These are phyloP conservation scores for Euphydryas editha DNA, from an alignment of 2,888 invertebrate species.

Conservation along the genomic window DNA sequence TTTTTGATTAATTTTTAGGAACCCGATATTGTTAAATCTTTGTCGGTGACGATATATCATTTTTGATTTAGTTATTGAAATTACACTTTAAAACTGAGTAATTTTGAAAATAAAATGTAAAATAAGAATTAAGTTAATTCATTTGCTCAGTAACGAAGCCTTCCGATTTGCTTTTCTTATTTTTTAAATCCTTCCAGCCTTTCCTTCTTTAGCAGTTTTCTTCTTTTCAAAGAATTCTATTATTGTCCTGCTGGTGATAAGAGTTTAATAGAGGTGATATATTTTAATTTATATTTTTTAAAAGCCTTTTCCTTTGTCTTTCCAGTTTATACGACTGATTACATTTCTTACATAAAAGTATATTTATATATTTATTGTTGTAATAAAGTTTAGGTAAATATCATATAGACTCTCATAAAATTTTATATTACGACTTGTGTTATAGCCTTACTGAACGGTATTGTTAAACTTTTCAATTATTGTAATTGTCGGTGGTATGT, in stretches of 20 bases:
- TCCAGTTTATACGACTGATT: slow-evolving; percentile 12
- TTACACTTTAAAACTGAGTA: too few relatives aligned
- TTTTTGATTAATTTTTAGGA: too few relatives aligned
- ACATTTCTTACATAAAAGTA: slow-evolving; percentile 33
- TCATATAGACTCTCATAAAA: slow-evolving; percentile 52
- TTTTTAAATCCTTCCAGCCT: background rate
- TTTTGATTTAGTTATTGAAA: too few relatives aligned
- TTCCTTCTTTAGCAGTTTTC: background rate
- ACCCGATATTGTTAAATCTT: too few relatives aligned
- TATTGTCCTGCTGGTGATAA: slow-evolving; percentile 8
- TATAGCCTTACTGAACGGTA: slow-evolving; percentile 41
- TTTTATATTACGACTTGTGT: slow-evolving; percentile 49
- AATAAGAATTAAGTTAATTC: background rate
- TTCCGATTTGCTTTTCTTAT: background rate
- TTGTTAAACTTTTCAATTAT: slow-evolving; percentile 5
- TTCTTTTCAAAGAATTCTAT: slow-evolving; percentile 1
- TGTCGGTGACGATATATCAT: too few relatives aligned
- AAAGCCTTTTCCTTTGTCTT: slow-evolving; percentile 19
- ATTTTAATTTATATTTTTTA: background rate
- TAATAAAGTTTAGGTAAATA: slow-evolving; percentile 59
- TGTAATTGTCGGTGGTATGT: background rate
- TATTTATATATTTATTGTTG: slow-evolving; percentile 54
- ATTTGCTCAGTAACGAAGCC: background rate
- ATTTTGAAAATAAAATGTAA: background rate
- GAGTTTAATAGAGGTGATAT: slow-evolving; percentile 2